These are phyloP conservation scores for Sicus ferrugineus DNA, from an alignment of 2,888 invertebrate genomes.

Conservation along the genomic window DNA sequence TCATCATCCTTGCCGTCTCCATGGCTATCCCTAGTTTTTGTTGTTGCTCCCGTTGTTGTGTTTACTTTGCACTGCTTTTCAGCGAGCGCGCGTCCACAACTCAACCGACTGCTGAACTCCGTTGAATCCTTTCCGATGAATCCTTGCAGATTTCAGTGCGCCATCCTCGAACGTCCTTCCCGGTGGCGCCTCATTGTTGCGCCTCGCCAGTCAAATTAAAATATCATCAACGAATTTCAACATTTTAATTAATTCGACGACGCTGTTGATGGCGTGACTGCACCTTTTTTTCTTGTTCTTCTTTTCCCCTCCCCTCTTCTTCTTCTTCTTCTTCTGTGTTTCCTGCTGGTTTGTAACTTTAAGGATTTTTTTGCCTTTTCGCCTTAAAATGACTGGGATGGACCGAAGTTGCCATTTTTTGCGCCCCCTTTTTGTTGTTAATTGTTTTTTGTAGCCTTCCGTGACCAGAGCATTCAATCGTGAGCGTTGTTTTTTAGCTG, in stretches of 20 bases:
- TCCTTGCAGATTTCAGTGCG: background rate
- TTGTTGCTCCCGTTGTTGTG: slow-evolving; percentile 7
- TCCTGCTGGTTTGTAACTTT: background rate
- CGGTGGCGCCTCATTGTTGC: background rate
- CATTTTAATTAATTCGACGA: slow-evolving; percentile 23
- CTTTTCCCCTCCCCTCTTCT: background rate
- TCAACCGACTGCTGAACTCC: background rate
- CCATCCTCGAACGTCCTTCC: background rate
- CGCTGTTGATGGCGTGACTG: background rate
- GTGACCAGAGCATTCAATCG: too few species aligned
- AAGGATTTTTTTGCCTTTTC: background rate
- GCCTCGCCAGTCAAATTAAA: slow-evolving; percentile 22
- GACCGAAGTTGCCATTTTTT: too few species aligned
- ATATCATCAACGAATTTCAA: slow-evolving; percentile 26
- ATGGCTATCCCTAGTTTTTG: background rate
- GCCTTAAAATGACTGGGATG: background rate
- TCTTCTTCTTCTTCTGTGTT: background rate
- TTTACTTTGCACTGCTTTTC: background rate
- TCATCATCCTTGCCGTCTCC: background rate
- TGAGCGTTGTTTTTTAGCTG: too few species aligned
- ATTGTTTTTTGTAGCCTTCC: too few species aligned
- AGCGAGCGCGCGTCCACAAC: background rate
- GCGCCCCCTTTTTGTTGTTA: too few species aligned
- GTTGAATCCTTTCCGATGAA: background rate
- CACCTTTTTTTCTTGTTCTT: background rate